These are phyloP conservation scores for Odontomachus brunneus DNA, from an alignment of 1,140 invertebrate genomes.

Conservation along the genomic window DNA sequence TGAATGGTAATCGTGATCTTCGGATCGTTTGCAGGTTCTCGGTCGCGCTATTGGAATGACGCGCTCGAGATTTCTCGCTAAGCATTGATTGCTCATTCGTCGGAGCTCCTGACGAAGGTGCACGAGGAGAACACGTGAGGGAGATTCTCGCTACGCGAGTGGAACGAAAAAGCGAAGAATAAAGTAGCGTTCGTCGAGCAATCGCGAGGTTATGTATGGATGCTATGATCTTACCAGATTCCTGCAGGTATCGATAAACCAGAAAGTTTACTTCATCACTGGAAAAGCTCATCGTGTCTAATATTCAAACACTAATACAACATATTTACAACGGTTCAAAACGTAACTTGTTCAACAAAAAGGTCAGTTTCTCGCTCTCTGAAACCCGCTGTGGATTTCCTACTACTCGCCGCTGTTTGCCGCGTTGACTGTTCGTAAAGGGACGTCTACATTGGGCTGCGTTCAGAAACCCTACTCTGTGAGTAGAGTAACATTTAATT, in stretches of 20 bases:
- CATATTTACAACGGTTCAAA: slow-evolving; percentile 68
- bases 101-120: not conserved
- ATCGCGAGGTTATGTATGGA: slow-evolving; percentile 75
- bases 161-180: not conserved
- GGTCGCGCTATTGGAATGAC: too few species aligned
- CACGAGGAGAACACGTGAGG: not conserved
- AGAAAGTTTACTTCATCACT: slow-evolving; percentile 99
- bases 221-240: slow-evolving; percentile 92
- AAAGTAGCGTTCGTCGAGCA: not conserved
- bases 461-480: too few species aligned
- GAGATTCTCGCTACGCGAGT: not conserved
- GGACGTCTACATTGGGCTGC: too few species aligned
- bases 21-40: too few species aligned
- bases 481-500: too few species aligned
- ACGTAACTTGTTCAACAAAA: too few species aligned
- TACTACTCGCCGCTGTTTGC: too few species aligned
- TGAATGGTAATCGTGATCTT: too few species aligned
- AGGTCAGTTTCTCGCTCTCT: too few species aligned
- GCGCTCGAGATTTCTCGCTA: too few species aligned
- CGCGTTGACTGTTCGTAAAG: too few species aligned
- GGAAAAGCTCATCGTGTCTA: slow-evolving; percentile 95
- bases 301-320: slow-evolving; percentile 66
- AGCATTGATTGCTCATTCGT: not conserved
- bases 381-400: too few species aligned
- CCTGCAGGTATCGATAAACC: slow-evolving; percentile 99